These are phyloP conservation scores for Cyrtonyx montezumae DNA, from an alignment of 2,113 vertebrate species.

Conservation along the genomic window DNA sequence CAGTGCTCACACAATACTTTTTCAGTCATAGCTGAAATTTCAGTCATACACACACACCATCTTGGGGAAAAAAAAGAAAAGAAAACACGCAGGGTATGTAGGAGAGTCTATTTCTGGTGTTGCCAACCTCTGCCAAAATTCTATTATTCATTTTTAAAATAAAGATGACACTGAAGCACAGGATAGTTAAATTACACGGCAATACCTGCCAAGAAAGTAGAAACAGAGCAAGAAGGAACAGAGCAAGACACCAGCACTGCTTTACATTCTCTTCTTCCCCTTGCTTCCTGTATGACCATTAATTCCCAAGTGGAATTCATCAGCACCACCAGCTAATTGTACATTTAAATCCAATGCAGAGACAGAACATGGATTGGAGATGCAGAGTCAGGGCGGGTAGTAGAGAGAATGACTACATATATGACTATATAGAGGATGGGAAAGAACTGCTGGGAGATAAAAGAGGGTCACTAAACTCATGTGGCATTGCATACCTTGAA, in stretches of 20 bases:
- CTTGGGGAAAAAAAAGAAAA: neutral
- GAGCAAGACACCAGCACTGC: neutral
- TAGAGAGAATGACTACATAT: neutral
- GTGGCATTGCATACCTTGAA: neutral
- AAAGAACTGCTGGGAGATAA: neutral
- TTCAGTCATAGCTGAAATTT: slow-evolving; percentile 13
- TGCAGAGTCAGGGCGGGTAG: neutral
- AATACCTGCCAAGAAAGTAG: neutral
- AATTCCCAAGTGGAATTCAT: neutral
- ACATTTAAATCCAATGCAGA: neutral
- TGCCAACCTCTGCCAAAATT: slow-evolving; percentile 18
- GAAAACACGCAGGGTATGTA: neutral
- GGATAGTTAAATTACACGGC: neutral
- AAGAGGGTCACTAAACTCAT: neutral
- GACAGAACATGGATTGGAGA: neutral
- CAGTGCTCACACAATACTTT: neutral
- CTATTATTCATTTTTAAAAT: neutral
- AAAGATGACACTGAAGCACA: neutral
- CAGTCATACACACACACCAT: neutral
- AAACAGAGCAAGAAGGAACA: neutral
- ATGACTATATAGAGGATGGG: neutral
- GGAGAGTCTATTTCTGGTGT: neutral
- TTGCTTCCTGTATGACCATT: neutral
- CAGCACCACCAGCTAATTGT: neutral
- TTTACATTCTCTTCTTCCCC: neutral